These are phyloP conservation scores for Phodopus roborovskii DNA, from an alignment of 2,113 vertebrate species.

Conservation along the genomic window DNA sequence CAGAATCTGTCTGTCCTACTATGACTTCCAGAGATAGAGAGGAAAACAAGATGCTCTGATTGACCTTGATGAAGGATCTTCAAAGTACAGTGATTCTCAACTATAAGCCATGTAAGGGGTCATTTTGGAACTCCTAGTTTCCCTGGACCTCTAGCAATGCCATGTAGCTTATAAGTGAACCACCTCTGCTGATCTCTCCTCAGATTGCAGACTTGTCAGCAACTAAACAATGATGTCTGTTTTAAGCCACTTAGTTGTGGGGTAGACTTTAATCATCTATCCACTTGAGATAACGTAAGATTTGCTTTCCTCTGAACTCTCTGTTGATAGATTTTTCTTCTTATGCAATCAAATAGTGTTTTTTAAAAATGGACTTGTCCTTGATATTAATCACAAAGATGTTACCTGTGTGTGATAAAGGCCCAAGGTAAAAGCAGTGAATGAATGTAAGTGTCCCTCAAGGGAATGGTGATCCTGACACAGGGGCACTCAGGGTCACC, in stretches of 20 bases:
- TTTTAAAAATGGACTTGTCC: neutral
- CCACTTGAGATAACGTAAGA: neutral
- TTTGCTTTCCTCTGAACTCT: neutral
- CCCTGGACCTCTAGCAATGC: no score
- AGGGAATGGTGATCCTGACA: neutral
- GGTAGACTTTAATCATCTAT: neutral
- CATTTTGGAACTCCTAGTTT: neutral
- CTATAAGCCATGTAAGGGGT: neutral
- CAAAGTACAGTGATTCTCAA: neutral
- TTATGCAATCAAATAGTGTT: neutral
- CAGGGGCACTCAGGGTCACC: neutral
- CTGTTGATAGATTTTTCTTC: neutral
- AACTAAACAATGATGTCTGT: neutral
- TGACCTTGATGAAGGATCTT: neutral
- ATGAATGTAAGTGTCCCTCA: neutral
- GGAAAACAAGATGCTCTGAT: neutral
- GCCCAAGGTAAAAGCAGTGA: neutral
- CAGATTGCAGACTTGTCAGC: neutral
- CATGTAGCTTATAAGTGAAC: neutral
- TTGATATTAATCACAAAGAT: neutral
- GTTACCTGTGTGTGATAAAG: neutral
- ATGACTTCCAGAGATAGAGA: neutral
- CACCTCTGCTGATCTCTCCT: neutral
- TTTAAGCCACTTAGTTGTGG: neutral
- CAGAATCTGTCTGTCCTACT: neutral